Evolutionary conservation across 2,888 invertebrate species (phyloP), one percentile per base, ranked within the genome.

Genomic region (Ectemnius continuus): DNA sequence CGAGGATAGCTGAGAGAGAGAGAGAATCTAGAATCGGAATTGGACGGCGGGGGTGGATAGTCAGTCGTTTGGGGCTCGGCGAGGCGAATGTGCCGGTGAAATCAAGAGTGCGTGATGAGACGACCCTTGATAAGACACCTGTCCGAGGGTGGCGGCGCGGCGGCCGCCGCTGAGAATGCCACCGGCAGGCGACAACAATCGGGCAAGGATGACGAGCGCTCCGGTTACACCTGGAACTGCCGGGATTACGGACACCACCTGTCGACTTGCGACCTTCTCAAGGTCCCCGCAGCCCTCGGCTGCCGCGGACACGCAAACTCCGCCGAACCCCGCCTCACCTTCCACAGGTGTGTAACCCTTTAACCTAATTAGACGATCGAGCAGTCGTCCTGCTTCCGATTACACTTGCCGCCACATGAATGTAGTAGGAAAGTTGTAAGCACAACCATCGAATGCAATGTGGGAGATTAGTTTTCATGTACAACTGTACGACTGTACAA

Each of bases 111-210:
- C 79, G 83, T 82, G 64, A 90, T 90, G 90, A 85, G 90, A 76
- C 89, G 90, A 67, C 90, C 90, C 64, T 75, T 90, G 67, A 89
- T 89, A 78, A 89, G 90, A 52, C 90, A 90, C 81, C 84, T 90
- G 62, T 90, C 90, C 61, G 90, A 90, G 79, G 90, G 90, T 70
- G 88, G 88, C 23, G 83, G 85, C 70, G 76, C 83, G 46, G 52
- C 52, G 52, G 83, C 84, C 70, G 76, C 83, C 46, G 52, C 52
- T 1, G 83, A 82, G 48, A 76, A 67, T 59, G 82, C 75, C 80
- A 62, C 48, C n/a, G 52, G 59, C 36, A 77, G 76, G 28, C 78
- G 86, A 57, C 84, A 85, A 52, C 87, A 87, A 66, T 84, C 83
- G 36, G 70, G 73, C 66, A 87, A 83, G 75, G 84, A 81, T 13